These are phyloP conservation scores for Phyllotis vaccarum DNA, from an alignment of 2,797 vertebrate species.

Conservation along the genomic window DNA sequence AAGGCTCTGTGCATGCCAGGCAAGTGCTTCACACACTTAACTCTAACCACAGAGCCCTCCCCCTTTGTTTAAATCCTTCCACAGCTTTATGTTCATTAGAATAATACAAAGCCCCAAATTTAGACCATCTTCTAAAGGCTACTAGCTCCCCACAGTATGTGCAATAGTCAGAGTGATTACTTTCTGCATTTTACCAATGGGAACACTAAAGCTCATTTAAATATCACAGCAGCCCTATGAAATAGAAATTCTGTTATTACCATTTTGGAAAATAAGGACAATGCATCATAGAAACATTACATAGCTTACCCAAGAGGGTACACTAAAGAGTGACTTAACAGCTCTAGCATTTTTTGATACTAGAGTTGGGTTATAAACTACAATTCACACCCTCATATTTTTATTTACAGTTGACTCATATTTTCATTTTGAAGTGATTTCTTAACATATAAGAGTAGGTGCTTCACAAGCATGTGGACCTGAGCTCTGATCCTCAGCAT, in stretches of 20 bases:
- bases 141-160: not conserved
- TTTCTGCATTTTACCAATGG: constrained; percentile 24
- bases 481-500: not conserved
- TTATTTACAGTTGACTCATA: not conserved
- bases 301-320: not conserved
- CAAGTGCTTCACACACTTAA: not conserved
- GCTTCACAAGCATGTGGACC: not conserved
- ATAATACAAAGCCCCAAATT: not conserved
- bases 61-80: not conserved
- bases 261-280: constrained; percentile 35
- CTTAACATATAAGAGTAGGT: not conserved
- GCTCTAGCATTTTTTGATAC: not conserved
- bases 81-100: not conserved
- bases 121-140: not conserved
- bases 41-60: not conserved
- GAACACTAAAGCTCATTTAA: constrained; percentile 46
- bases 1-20: not conserved
- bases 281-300: not conserved
- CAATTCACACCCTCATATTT: not conserved
- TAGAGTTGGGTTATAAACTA: not conserved
- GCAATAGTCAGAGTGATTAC: not conserved
- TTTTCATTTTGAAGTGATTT: not conserved
- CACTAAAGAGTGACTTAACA: not conserved
- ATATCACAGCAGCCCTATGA: not conserved
- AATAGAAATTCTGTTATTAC: not conserved